These are phyloP conservation scores for Marronus borbonicus DNA, from an alignment of 2,888 invertebrate genomes.

Conservation along the genomic window DNA sequence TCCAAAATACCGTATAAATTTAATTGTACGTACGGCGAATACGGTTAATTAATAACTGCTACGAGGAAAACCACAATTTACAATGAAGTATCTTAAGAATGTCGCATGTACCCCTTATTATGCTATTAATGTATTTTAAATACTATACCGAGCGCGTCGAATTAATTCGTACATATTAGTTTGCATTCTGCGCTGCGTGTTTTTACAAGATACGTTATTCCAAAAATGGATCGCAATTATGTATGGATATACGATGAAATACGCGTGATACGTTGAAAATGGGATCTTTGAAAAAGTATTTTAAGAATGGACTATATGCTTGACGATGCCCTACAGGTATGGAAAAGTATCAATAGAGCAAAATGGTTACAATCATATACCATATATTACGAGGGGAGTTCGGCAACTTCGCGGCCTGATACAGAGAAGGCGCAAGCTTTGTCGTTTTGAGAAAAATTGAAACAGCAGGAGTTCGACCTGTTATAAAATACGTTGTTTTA, in stretches of 20 bases:
- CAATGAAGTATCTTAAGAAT: neutral
- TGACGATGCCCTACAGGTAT: neutral
- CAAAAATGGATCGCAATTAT: neutral
- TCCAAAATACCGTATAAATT: slow-evolving; percentile 27
- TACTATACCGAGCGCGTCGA: neutral
- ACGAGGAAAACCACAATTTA: neutral
- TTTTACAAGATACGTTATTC: neutral
- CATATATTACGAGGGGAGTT: too few species aligned
- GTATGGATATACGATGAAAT: neutral
- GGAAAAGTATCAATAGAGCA: neutral
- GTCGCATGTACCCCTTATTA: neutral
- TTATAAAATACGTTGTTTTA: too few species aligned
- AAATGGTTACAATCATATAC: too few species aligned
- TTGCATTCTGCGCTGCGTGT: neutral
- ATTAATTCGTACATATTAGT: slow-evolving; percentile 13
- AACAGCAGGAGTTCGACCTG: too few species aligned
- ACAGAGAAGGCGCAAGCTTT: too few species aligned
- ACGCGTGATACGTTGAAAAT: neutral
- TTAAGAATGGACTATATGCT: neutral
- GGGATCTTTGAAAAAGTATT: too few species aligned
- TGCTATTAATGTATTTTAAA: slow-evolving; percentile 10
- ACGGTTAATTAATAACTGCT: neutral
- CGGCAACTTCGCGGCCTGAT: too few species aligned
- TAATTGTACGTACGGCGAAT: neutral
- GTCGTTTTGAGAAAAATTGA: too few species aligned